Conservation (phyloP, 2,113 vertebrate genomes). For the Pungitius pungitius region DNA sequence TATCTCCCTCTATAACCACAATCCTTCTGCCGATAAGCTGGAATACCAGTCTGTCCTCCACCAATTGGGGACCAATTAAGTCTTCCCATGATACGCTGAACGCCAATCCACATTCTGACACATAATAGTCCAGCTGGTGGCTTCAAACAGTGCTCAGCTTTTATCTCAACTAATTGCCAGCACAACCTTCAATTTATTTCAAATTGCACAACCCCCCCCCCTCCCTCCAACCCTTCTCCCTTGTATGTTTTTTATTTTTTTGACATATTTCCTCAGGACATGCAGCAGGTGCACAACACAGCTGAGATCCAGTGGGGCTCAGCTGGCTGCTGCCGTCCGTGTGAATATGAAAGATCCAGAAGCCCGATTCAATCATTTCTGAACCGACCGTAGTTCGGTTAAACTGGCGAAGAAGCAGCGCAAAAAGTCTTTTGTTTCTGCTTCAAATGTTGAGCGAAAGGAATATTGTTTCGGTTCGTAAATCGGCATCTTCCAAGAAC, state of each 20-base stretch:
- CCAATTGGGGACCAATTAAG: conserved; percentile 45
- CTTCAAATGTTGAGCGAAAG: no score
- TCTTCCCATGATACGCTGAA: conserved; percentile 48
- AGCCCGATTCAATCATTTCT: no score
- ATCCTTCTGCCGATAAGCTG: neutral
- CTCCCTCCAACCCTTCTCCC: no score
- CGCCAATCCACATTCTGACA: conserved; percentile 36
- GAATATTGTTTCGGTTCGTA: no score
- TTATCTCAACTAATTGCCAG: conserved; percentile 56
- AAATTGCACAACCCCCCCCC: conserved; percentile 14
- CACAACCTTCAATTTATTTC: conserved; percentile 47
- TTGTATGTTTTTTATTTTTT: neutral
- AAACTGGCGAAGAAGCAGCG: no score
- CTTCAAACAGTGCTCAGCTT: conserved; percentile 48
- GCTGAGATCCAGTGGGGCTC: conserved; percentile 16
- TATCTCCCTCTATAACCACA: neutral
- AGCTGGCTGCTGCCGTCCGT: neutral
- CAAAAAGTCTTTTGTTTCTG: no score
- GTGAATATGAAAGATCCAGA: neutral
- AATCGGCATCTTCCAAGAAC: no score
- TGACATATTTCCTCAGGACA: conserved; percentile 23
- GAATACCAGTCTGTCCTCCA: conserved; percentile 31
- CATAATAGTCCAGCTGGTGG: conserved; percentile 61
- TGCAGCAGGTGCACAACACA: conserved; percentile 29
- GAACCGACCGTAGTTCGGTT: no score